phyloP scores from a whole-genome alignment of 1,140 invertebrate species.

The Meloidogyne chitwoodi region DNA sequence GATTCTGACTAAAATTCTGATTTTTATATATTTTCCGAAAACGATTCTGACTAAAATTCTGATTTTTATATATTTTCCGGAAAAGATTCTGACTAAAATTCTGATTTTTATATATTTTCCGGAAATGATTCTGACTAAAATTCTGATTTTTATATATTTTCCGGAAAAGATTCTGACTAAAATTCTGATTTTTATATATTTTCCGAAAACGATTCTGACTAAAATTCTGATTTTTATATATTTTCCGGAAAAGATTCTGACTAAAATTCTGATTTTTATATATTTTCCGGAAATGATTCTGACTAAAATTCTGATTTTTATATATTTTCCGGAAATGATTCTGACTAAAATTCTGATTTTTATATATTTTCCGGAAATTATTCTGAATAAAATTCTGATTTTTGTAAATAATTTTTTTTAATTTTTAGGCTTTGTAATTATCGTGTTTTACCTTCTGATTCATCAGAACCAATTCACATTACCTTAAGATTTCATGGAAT shows the following conservation, averaged over 20 bases:
- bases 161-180: neutral
- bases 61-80: no score
- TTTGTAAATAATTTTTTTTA: neutral
- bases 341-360: conserved; percentile 25
- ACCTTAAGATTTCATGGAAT: conserved; percentile 1
- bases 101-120: neutral
- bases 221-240: neutral
- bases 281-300: neutral
- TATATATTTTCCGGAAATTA: conserved; percentile 28
- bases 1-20: no score
- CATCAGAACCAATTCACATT: conserved; percentile 30
- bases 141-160: conserved; percentile 24
- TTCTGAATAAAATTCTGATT: conserved; percentile 24
- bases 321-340: neutral
- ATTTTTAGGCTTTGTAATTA: conserved; percentile 41
- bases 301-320: neutral
- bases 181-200: neutral
- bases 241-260: conserved; percentile 3
- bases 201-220: neutral
- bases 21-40: no score
- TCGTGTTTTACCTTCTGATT: neutral
- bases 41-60: no score
- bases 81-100: neutral
- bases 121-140: neutral
- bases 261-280: conserved; percentile 22